Conservation (phyloP, 2,113 vertebrate genomes). For the Strigops habroptila region DNA sequence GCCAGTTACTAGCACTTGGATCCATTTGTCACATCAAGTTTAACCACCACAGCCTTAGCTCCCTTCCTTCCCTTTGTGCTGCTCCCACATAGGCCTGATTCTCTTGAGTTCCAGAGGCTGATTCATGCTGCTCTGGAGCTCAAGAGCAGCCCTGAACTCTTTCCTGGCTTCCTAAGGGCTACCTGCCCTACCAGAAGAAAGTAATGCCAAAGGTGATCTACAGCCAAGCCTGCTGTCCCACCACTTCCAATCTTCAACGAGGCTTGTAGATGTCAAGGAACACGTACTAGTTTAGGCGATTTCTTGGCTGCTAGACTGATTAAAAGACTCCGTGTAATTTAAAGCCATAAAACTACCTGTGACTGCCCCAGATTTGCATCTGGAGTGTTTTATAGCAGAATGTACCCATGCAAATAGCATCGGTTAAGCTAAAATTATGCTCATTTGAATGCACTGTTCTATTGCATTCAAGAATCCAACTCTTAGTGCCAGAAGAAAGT, state of each 20-base stretch:
- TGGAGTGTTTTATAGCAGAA: neutral
- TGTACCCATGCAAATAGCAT: neutral
- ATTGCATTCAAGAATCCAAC: neutral
- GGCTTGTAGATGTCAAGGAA: neutral
- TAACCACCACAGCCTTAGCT: neutral
- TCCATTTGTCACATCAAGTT: neutral
- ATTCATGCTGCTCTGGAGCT: neutral
- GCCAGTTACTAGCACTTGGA: neutral
- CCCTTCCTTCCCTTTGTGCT: neutral
- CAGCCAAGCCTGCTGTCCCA: neutral
- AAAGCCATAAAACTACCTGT: neutral
- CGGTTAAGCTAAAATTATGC: neutral
- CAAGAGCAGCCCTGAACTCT: neutral
- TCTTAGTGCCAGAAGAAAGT: neutral
- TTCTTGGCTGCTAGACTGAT: neutral
- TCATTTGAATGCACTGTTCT: neutral
- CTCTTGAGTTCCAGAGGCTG: neutral
- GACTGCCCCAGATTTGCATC: neutral
- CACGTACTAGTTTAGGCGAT: accelerated
- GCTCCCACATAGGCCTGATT: neutral
- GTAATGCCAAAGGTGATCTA: neutral
- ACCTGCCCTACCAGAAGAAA: neutral
- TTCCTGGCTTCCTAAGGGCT: neutral
- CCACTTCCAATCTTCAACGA: neutral
- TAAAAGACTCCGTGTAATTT: neutral